These are phyloP conservation scores for Aspidiotus destructor DNA, from an alignment of 2,888 invertebrate species.

Conservation along the genomic window DNA sequence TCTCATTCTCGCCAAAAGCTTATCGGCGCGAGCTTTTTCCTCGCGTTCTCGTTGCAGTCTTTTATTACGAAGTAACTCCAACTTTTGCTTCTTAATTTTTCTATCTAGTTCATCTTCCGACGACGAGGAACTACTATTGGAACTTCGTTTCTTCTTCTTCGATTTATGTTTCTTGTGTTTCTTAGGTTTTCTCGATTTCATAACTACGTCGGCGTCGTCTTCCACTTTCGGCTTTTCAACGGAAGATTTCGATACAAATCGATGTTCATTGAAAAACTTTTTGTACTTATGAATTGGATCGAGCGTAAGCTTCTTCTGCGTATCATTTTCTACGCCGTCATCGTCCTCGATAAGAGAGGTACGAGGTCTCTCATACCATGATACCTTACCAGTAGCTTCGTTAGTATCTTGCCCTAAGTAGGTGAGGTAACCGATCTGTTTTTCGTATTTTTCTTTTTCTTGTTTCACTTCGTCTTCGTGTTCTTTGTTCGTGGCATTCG, in stretches of 20 bases:
- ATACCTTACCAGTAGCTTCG: conserved; percentile 70
- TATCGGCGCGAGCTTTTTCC: conserved; percentile 63
- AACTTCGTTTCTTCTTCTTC: conserved; percentile 34
- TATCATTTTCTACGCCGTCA: conserved; percentile 52
- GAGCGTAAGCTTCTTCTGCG: conserved; percentile 55
- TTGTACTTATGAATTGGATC: conserved; percentile 56
- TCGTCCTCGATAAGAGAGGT: conserved; percentile 43
- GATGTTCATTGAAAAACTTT: conserved; percentile 37
- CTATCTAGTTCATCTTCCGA: background rate
- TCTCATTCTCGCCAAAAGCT: conserved; percentile 58
- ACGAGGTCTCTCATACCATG: conserved; percentile 78
- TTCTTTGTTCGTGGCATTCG: conserved; percentile 65
- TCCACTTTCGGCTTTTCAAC: conserved; percentile 40
- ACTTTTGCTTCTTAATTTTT: background rate
- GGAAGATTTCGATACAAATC: conserved; percentile 37
- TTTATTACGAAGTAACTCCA: conserved; percentile 54
- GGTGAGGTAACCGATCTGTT: conserved; percentile 90
- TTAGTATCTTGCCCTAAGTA: conserved; percentile 90
- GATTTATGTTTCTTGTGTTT: conserved; percentile 35
- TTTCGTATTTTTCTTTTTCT: conserved; percentile 92
- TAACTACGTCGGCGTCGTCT: conserved; percentile 41
- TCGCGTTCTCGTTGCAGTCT: conserved; percentile 68
- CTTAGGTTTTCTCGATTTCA: conserved; percentile 36
- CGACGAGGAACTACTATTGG: conserved; percentile 23
- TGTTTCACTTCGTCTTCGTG: conserved; percentile 81